phyloP scores from a whole-genome alignment of 1,140 invertebrate species.

The Pseudomyrmex flavicornis region DNA sequence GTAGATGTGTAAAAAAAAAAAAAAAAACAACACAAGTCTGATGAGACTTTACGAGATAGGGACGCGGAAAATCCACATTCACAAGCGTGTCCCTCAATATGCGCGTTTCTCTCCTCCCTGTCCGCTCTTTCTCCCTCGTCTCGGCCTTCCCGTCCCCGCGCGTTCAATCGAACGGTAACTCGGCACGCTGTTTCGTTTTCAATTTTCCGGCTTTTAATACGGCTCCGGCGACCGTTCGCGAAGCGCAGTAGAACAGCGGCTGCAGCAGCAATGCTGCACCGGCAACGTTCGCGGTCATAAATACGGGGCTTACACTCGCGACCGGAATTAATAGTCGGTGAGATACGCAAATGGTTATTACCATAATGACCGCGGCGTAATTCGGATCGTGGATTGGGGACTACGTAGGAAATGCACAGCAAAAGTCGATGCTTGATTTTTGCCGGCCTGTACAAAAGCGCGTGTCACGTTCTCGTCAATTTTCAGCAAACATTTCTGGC shows the following conservation, averaged over 20 bases:
- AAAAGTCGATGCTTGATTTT: constrained; percentile 35
- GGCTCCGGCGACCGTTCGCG: constrained; percentile 30
- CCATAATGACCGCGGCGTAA: constrained; percentile 72
- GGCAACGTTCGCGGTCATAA: constrained; percentile 51
- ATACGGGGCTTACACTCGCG: constrained; percentile 64
- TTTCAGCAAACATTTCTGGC: constrained; percentile 10
- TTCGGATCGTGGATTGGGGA: constrained; percentile 48
- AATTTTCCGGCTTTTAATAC: constrained; percentile 73
- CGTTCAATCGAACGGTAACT: constrained; percentile 55
- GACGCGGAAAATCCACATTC: constrained; percentile 23
- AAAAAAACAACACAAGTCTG: constrained; percentile 23
- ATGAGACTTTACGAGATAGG: constrained; percentile 57
- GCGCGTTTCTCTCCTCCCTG: not conserved
- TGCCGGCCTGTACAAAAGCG: not conserved
- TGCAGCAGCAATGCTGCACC: not conserved
- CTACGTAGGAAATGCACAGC: constrained; percentile 60
- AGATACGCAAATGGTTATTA: constrained; percentile 73
- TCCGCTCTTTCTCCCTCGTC: not conserved
- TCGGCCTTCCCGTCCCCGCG: not conserved
- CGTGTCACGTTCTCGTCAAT: not conserved
- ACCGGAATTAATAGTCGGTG: constrained; percentile 70
- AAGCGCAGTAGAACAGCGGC: not conserved
- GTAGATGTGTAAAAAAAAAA: constrained; percentile 42
- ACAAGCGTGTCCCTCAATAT: not conserved
- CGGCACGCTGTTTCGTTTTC: constrained; percentile 62